Base-by-base conservation (phyloP, 37 sponge, comb jelly and placozoan species). In the Ianthella basta region DNA sequence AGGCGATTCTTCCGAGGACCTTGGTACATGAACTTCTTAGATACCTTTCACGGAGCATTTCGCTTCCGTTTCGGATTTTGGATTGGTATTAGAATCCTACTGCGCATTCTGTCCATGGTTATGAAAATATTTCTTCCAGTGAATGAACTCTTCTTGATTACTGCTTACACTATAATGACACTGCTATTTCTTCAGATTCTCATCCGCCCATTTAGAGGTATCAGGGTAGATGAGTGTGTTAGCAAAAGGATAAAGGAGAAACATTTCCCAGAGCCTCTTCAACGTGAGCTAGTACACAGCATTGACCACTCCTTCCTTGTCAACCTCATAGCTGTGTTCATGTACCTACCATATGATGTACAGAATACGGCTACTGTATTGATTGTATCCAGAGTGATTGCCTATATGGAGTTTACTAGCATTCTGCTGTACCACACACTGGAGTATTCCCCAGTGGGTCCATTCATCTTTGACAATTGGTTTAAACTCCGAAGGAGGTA, bases 381-480 rank as follows among this genome's bases (percentile, higher is more conserved):
- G 1, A 30, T 16, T 69, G 34, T 30, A 27, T 69, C 70, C 1
- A 18, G 19, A 16, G 29, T 35, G 19, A 30, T 69, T 18, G 70
- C 70, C 19, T 18, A 69, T 35, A 20, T 41, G 21, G 54, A 75
- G 37, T 75, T 75, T 0, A 24, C n/a, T 19, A 3, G 37, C 78
- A 75, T 75, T 25, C n/a, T 75, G n/a, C 14, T 75, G 37, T 75
- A 75, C 53, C 78, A 75, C 78, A 38, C 16, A 4, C 0, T 75
- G n/a, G 78, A 75, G 40, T 75, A 75, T 24, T 36, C 78, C 24
- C 78, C 78, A 75, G 37, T 75, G 21, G 78, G 53, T 69, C 70
- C 29, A 30, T 30, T 69, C 1, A 4, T 69, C 35, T 18, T 69
- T 18, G 34, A 69, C 32, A 32, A 1, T 4, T 18, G 70, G 19